Percentiles rank a stretch among this genome's conserved stretches.
phyloP scores from a whole-genome alignment of 2,888 invertebrate genomes.

The Tetrapedia diversipes region DNA sequence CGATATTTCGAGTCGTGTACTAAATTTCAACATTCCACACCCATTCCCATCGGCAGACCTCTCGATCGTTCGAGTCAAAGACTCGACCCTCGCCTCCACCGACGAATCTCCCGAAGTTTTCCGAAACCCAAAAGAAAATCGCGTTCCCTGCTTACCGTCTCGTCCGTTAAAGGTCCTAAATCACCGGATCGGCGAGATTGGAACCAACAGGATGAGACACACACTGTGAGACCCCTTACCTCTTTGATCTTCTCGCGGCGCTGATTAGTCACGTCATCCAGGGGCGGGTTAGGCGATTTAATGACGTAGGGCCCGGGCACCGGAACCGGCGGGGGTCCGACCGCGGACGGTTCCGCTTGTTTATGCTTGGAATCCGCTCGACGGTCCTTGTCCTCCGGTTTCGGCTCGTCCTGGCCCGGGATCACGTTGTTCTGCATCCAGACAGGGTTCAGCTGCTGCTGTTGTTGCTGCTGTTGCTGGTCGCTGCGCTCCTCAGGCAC shows the following conservation, averaged over 20 bases:
- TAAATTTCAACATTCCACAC: too few relatives aligned
- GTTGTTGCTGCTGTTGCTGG: too few relatives aligned
- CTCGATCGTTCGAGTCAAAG: too few relatives aligned
- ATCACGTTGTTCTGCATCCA: constrained; percentile 79
- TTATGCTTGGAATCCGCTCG: constrained; percentile 44
- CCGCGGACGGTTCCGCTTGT: constrained; percentile 65
- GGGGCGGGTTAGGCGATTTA: constrained; percentile 76
- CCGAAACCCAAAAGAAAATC: too few relatives aligned
- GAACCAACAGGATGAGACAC: neutral
- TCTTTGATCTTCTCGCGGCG: constrained; percentile 82
- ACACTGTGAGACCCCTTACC: constrained; percentile 71
- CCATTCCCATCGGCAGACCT: neutral
- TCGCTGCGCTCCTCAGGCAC: constrained; percentile 77
- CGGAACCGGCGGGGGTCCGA: constrained; percentile 67
- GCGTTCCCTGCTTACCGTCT: too few relatives aligned
- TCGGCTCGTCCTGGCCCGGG: constrained; percentile 71
- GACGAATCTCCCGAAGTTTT: too few relatives aligned
- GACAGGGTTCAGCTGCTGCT: constrained; percentile 77
- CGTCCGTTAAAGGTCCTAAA: too few relatives aligned
- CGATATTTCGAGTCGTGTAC: too few relatives aligned
- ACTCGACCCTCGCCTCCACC: too few relatives aligned
- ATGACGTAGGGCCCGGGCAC: constrained; percentile 71
- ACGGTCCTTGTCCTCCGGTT: constrained; percentile 55
- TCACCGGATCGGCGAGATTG: too few relatives aligned
- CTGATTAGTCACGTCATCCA: constrained; percentile 79